Evolutionary conservation across 2,888 invertebrate species (phyloP).

Genomic region (Podotricha telesiphe): DNA sequence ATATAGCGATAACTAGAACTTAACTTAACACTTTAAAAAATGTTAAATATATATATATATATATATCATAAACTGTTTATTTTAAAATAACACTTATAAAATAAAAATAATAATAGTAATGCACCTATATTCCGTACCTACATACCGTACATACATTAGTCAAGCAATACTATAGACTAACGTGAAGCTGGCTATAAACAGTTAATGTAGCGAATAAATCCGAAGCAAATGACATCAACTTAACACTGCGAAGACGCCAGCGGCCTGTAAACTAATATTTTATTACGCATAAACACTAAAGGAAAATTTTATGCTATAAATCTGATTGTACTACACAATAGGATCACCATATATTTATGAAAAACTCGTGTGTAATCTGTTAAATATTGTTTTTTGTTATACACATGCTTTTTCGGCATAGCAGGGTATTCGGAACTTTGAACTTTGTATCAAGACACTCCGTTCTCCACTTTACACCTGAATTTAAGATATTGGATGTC

Average conservation of each 20-base stretch:
- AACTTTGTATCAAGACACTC: too few relatives aligned
- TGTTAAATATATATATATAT: too few relatives aligned
- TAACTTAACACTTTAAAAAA: too few relatives aligned
- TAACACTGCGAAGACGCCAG: slow-evolving; percentile 37
- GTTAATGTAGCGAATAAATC: slow-evolving; percentile 31
- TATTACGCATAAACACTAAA: slow-evolving; percentile 46
- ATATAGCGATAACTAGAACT: too few relatives aligned
- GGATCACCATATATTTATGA: slow-evolving; percentile 27
- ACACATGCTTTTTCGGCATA: too few relatives aligned
- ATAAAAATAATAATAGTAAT: neutral
- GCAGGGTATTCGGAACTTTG: too few relatives aligned
- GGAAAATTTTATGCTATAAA: slow-evolving; percentile 43
- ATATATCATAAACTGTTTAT: too few relatives aligned
- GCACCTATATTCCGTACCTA: neutral
- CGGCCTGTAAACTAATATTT: slow-evolving; percentile 43
- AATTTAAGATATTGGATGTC: too few relatives aligned
- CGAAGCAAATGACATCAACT: slow-evolving; percentile 41
- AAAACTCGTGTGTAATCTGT: neutral
- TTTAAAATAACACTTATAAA: too few relatives aligned
- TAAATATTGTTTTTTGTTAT: neutral
- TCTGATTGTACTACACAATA: slow-evolving; percentile 41
- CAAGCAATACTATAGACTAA: neutral
- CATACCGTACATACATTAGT: neutral
- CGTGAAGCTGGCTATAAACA: slow-evolving; percentile 4
- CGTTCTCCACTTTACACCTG: too few relatives aligned